phyloP scores from a whole-genome alignment of 2,888 invertebrate species.

The Hemistola chrysoprasaria region DNA sequence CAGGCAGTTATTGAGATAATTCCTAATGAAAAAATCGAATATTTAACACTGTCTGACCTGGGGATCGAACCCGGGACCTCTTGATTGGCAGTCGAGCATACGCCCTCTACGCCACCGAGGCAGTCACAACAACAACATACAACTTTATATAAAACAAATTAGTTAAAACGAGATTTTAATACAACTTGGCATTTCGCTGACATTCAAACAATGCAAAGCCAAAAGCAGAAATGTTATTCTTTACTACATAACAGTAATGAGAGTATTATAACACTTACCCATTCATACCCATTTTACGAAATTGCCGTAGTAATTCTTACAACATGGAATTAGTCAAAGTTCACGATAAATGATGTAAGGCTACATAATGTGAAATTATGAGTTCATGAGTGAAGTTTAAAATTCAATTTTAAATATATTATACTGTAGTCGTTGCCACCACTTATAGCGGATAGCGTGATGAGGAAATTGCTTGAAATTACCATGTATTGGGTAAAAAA shows the following conservation, averaged over 20 bases:
- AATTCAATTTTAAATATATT: too few species aligned
- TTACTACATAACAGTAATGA: conserved; percentile 21
- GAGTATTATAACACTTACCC: conserved; percentile 1
- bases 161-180: conserved; percentile 10
- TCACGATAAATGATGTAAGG: conserved; percentile 15
- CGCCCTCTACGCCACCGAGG: too few species aligned
- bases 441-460: too few species aligned
- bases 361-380: conserved; percentile 18
- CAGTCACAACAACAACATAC: too few species aligned
- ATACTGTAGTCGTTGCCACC: background rate
- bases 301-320: conserved; percentile 21
- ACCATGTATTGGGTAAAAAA: too few species aligned
- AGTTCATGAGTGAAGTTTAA: conserved; percentile 23
- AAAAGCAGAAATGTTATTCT: conserved; percentile 17
- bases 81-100: too few species aligned
- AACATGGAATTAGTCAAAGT: conserved; percentile 21
- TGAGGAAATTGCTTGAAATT: too few species aligned
- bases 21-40: too few species aligned
- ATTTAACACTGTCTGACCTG: too few species aligned
- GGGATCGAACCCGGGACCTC: too few species aligned
- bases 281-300: conserved; percentile 15
- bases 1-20: too few species aligned
- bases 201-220: conserved; percentile 6
- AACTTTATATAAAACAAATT: conserved; percentile 10
- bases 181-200: conserved; percentile 8